Evolutionary conservation across 2,888 invertebrate genomes (phyloP), one percentile per base, ranked within the genome.

Genomic region (Bembecia ichneumoniformis): DNA sequence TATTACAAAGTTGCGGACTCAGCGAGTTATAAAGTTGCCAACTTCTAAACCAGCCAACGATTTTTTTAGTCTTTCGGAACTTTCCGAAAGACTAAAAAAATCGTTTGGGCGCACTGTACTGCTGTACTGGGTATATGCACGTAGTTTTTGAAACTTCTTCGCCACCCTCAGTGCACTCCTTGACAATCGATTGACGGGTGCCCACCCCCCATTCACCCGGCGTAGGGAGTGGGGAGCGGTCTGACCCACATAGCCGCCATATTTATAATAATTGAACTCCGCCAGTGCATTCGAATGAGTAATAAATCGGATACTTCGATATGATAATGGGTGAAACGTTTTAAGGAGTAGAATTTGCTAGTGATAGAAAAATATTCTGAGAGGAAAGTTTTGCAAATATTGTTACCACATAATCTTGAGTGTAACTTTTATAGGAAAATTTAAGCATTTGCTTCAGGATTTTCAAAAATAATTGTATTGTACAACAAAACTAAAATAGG

Each of bases 171-270:
- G 64, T 77, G 77, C 80, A 76, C 80, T 78, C 77, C 80, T 83
- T 84, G 84, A 84, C 84, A 87, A 88, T 88, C 88, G 88, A 88
- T 88, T 88, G 88, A 88, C 87, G 87, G 83, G 83, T 79, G 82
- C 74, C 81, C 70, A 66, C 71, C 68, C 60, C 50, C 47, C 51
- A 55, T 55, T 52, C 7, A 13, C 59, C 59, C 63, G 52, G 50
- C 54, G 56, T 55, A 60, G 59, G 58, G 58, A 62, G 65, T 2
- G 9, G 28, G 28, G 28, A 9, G 34, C 3, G 10, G 11, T 34
- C 74, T 81, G 84, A 84, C 86, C 86, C 82, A 86, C 77, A 83
- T 86, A 66, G 77, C 64, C 64, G 78, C 75, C 72, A 78, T 86
- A 86, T 87, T 87, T 87, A 87, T 87, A 83, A 84, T 86, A 86